Evolutionary conservation across 2,888 invertebrate species (phyloP), one percentile per base, ranked within the genome.

Genomic region (Sphaerophoria rueppellii): DNA sequence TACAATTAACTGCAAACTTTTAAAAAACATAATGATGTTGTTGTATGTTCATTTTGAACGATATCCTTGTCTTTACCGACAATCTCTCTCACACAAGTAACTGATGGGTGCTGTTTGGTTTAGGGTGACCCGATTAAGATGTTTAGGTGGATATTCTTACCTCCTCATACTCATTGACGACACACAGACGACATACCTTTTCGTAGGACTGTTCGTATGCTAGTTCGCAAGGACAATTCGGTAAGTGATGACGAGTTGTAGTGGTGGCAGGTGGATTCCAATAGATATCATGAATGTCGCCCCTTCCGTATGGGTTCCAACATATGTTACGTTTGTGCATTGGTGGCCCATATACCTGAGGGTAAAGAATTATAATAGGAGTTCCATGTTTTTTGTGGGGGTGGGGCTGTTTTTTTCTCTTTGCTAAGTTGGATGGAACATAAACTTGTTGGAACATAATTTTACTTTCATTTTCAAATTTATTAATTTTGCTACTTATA

Each of bases 251-350:
- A 81, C 85, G 85, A 73, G 85, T 85, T 60, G 85, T 85, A 14
- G 85, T 85, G 69, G 73, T 74, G 58, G 85, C 72, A 34, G 85
- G 85, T 81, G 85, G 85, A 85, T 85, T 85, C 85, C 85, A 85
- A 73, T 85, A 85, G 76, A 85, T 85, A 73, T 85, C 85, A 58
- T 85, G 54, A 70, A 85, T 85, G 70, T 85, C 85, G 50, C 85
- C 85, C 76, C 85, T 76, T 85, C 81, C 81, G 73, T 85, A 85
- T 73, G 85, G 85, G 81, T 85, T 81, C 85, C 85, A 85, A 70
- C 85, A 85, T 65, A 85, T 81, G 85, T 85, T 85, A 77, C 85
- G 85, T 60, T 85, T 85, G 81, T 85, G 85, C 76, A 85, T 85
- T 81, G 80, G 85, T 69, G 76, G 85, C 81, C 85, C 81, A 85